phyloP scores from a whole-genome alignment of 1,140 invertebrate species.

The Drosophila setifemur region DNA sequence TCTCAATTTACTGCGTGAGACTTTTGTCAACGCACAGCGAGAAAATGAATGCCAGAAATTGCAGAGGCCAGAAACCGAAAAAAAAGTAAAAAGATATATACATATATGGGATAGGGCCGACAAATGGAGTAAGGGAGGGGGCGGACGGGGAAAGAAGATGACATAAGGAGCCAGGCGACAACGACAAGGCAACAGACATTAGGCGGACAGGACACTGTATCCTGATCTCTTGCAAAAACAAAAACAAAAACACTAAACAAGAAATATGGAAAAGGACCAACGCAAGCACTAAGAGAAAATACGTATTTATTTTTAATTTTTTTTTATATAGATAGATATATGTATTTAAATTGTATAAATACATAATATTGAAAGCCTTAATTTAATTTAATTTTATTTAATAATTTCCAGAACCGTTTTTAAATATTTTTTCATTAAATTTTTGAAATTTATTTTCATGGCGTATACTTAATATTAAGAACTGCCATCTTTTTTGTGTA shows the following conservation, averaged over 20 bases:
- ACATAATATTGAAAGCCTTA: too few species aligned
- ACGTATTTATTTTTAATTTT: too few species aligned
- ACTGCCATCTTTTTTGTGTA: too few species aligned
- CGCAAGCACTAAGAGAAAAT: too few species aligned
- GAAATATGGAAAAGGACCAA: too few species aligned
- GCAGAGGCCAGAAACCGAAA: background rate
- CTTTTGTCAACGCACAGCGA: constrained; percentile 54
- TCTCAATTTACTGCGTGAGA: constrained; percentile 59
- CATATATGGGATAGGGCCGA: background rate
- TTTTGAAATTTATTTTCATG: too few species aligned
- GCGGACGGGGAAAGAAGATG: background rate
- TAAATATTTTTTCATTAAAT: too few species aligned
- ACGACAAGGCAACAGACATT: background rate
- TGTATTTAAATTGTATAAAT: too few species aligned
- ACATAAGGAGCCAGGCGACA: background rate
- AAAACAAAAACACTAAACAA: background rate
- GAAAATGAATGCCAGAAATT: constrained; percentile 47
- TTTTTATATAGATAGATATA: too few species aligned
- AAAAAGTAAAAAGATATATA: background rate
- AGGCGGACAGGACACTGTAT: constrained; percentile 10
- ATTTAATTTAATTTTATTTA: too few species aligned
- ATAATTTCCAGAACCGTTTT: too few species aligned
- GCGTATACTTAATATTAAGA: background rate
- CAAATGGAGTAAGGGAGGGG: background rate
- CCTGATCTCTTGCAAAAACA: too few species aligned